A percentile compares a stretch with the other conserved stretches of the same genome.
These are phyloP conservation scores for Blera fallax DNA, from an alignment of 2,888 invertebrate species.

Conservation along the genomic window DNA sequence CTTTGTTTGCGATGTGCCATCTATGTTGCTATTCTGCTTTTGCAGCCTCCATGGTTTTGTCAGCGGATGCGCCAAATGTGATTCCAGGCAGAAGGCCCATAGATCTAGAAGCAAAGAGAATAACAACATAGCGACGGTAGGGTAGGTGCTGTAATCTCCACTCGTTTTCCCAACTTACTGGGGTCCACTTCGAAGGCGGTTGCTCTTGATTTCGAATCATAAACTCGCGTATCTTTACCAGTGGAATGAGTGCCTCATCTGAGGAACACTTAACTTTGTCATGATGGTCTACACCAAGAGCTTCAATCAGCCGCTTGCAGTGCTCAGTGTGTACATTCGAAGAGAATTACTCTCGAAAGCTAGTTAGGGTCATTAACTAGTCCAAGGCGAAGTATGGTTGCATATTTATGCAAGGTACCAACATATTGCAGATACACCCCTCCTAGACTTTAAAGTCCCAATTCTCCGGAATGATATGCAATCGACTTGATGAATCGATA, in stretches of 20 bases:
- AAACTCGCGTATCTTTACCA: constrained; percentile 92
- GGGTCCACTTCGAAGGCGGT: constrained; percentile 80
- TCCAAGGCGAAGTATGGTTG: constrained; percentile 92
- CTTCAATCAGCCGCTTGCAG: constrained; percentile 91
- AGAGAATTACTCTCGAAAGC: constrained; percentile 91
- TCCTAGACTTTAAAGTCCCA: constrained; percentile 90
- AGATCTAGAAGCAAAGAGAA: constrained; percentile 81
- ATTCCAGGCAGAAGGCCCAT: constrained; percentile 71
- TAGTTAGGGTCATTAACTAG: constrained; percentile 91
- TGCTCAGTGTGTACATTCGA: constrained; percentile 88
- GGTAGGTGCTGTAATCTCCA: constrained; percentile 81
- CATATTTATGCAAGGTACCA: constrained; percentile 93
- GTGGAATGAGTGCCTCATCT: constrained; percentile 88
- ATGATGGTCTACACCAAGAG: constrained; percentile 90
- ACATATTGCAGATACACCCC: constrained; percentile 89
- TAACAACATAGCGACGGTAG: constrained; percentile 80
- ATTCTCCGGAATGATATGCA: constrained; percentile 88
- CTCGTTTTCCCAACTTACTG: constrained; percentile 82
- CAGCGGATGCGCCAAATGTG: constrained; percentile 70
- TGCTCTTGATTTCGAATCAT: constrained; percentile 85
- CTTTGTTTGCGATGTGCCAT: no score
- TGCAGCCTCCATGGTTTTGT: no score
- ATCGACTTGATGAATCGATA: constrained; percentile 76
- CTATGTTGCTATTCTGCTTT: no score
- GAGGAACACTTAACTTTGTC: constrained; percentile 89